Evolutionary conservation across 2,113 vertebrate genomes (phyloP), one percentile per base, ranked within the genome.

Genomic region (Tupaia chinensis): DNA sequence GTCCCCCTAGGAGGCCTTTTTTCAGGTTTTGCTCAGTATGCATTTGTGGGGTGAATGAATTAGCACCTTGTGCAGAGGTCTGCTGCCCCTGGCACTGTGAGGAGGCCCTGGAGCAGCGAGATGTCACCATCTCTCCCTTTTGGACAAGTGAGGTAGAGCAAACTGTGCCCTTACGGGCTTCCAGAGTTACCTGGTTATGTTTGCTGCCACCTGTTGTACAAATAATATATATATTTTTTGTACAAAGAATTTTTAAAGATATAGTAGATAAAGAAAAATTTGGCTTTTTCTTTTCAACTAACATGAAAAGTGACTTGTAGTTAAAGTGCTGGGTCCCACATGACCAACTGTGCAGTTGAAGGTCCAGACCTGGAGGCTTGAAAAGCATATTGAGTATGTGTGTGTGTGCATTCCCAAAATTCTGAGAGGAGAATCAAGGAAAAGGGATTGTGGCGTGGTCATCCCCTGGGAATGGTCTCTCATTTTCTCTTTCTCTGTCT

Each of bases 1-100:
- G 95, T 97, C 80, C 63, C 63, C 83, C 23, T 92, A 61, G 74
- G 85, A 90, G 77, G 79, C 10, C 82, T 77, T 74, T 89, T 89
- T 96, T 86, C 87, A 29, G 81, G n/a, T 88, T 97, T 83, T 22
- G 1, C 87, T 96, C 87, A 97, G 61, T 95, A 97, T 95, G 92
- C 87, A 94, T 78, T 94, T 97, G 95, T 92, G 91, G 93, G 92
- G 95, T 97, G 94, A 95, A 95, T 97, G 97, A 98, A 98, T 96
- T 93, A 95, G 86, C 91, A 96, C 83, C 94, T 97, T 98, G 94
- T 98, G 56, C 54, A n/a, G 74, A 77, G 56, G 65, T 70, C 94
- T 89, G 84, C 58, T 69, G 3, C 72, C 65, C 74, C 56, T 70
- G 73, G 61, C 89, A 95, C 63, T 73, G 68, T 17, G 76, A 89